Evolutionary conservation across 2,888 invertebrate genomes (phyloP).

Genomic region (Autographa pulchrina): DNA sequence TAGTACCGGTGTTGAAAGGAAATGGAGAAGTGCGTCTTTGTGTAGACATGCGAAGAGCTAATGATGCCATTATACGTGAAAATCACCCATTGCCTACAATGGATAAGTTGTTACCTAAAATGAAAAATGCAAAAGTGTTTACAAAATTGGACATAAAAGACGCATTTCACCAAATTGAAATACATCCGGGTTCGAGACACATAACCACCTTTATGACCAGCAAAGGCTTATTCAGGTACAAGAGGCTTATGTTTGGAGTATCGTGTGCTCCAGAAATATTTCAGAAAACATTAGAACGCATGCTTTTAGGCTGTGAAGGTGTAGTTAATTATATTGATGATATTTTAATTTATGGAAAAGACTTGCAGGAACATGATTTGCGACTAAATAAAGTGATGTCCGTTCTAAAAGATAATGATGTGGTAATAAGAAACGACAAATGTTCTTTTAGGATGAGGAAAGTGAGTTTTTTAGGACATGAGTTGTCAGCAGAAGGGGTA

Average conservation of each 20-base stretch:
- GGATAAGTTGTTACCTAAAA: slow-evolving; percentile 12
- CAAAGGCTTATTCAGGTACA: slow-evolving; percentile 15
- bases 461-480: slow-evolving; percentile 7
- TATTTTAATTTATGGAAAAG: slow-evolving; percentile 10
- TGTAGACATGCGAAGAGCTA: slow-evolving; percentile 14
- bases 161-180: slow-evolving; percentile 13
- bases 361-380: slow-evolving; percentile 11
- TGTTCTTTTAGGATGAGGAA: not conserved
- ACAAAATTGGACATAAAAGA: slow-evolving; percentile 7
- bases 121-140: slow-evolving; percentile 5
- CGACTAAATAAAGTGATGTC: slow-evolving; percentile 7
- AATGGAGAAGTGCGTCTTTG: not conserved
- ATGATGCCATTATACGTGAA: slow-evolving; percentile 13
- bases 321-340: slow-evolving; percentile 9
- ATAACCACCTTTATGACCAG: slow-evolving; percentile 13
- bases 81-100: slow-evolving; percentile 16
- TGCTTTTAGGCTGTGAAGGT: not conserved
- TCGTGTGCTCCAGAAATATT: slow-evolving; percentile 3
- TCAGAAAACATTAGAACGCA: not conserved
- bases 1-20: slow-evolving; percentile 10
- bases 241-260: slow-evolving; percentile 12
- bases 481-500: not conserved
- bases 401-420: slow-evolving; percentile 11
- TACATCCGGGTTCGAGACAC: not conserved
- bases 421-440: slow-evolving; percentile 4